A percentile compares a stretch with the other conserved stretches of the same genome.
phyloP scores from a whole-genome alignment of 2,797 vertebrate species.

The Petrocephalus schoutedeni region DNA sequence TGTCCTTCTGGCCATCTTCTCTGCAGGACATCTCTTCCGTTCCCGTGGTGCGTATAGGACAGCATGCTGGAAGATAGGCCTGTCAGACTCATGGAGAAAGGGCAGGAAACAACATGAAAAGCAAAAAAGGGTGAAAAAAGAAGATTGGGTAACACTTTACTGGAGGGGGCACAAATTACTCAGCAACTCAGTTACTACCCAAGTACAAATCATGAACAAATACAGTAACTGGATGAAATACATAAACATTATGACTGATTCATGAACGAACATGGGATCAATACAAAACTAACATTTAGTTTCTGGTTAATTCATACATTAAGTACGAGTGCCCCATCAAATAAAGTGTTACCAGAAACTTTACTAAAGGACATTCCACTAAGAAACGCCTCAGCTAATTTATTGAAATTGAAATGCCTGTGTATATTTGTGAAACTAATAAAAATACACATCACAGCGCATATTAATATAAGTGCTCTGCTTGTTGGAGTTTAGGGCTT shows the following conservation, averaged over 20 bases:
- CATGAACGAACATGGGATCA: background rate
- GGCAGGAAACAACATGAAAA: background rate
- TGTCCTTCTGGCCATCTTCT: background rate
- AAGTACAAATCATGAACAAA: background rate
- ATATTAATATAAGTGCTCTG: background rate
- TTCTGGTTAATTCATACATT: background rate
- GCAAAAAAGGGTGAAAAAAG: slow-evolving; percentile 21
- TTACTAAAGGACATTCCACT: slow-evolving; percentile 22
- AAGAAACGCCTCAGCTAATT: background rate
- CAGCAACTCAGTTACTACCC: background rate
- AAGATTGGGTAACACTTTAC: background rate
- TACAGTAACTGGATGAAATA: background rate
- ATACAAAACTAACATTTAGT: background rate
- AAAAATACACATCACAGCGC: background rate
- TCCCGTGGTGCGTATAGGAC: background rate
- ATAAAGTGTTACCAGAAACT: background rate
- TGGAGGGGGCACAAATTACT: background rate
- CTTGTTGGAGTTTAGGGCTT: background rate
- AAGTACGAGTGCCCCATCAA: background rate
- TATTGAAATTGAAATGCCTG: background rate
- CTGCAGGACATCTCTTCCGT: background rate
- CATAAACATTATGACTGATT: background rate
- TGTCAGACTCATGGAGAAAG: background rate
- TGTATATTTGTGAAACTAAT: background rate
- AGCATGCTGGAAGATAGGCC: background rate